phyloP scores from a whole-genome alignment of 2,888 invertebrate genomes.

The Tetrapedia diversipes region DNA sequence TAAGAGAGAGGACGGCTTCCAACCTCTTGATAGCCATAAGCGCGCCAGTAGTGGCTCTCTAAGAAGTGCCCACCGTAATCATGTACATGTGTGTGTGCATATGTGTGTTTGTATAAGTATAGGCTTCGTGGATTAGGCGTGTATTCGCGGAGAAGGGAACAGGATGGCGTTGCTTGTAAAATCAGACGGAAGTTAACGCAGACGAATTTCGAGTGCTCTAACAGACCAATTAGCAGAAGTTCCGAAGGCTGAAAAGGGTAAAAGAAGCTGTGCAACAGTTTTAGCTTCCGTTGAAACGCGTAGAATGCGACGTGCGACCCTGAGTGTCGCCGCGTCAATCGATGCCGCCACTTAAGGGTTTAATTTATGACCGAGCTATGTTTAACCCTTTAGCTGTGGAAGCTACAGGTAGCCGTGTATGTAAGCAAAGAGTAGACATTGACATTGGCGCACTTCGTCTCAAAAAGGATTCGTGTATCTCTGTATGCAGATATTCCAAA shows the following conservation, averaged over 20 bases:
- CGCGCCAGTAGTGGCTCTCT: slow-evolving; percentile 9
- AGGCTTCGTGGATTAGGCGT: not conserved
- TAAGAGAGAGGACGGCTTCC: slow-evolving; percentile 14
- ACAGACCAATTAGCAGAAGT: not conserved
- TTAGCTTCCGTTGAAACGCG: not conserved
- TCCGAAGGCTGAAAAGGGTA: not conserved
- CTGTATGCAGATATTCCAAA: too few species aligned
- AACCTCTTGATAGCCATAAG: slow-evolving; percentile 15
- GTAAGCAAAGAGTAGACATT: not conserved
- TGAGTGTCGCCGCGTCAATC: not conserved
- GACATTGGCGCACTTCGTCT: too few species aligned
- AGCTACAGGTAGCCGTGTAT: not conserved
- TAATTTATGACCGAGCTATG: not conserved
- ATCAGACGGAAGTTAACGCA: not conserved
- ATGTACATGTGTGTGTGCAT: too few species aligned
- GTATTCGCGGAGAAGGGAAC: not conserved
- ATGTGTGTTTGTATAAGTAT: too few species aligned
- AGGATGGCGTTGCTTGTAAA: not conserved
- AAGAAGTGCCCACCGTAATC: not conserved
- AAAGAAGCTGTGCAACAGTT: not conserved
- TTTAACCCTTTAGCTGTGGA: too few species aligned
- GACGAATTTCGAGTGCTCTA: not conserved
- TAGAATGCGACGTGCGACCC: not conserved
- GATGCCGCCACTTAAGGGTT: not conserved
- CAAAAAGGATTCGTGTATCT: too few species aligned